Conservation (phyloP, 2,797 vertebrate species). For the Prionace glauca region DNA sequence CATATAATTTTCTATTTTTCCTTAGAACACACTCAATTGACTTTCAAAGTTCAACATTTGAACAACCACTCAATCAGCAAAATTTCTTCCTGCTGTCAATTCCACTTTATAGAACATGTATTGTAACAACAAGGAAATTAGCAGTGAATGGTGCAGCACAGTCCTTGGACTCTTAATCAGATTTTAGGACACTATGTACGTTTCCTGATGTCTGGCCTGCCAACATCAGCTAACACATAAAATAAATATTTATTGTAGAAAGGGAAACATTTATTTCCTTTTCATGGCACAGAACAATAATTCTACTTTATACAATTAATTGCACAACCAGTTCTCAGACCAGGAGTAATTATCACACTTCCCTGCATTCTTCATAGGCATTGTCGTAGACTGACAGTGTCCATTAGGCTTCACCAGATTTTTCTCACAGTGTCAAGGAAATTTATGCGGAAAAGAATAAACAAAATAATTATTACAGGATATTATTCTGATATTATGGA, state of each 20-base stretch:
- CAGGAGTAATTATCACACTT: conserved; percentile 78
- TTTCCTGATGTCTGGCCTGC: conserved; percentile 47
- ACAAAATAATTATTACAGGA: conserved; percentile 40
- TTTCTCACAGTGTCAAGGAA: conserved; percentile 44
- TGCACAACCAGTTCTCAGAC: conserved; percentile 51
- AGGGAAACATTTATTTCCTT: conserved; percentile 67
- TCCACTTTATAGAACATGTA: conserved; percentile 50
- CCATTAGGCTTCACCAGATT: conserved; percentile 41
- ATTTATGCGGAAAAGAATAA: conserved; percentile 42
- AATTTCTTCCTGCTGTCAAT: conserved; percentile 51
- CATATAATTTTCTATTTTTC: background rate
- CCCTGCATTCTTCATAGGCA: conserved; percentile 63
- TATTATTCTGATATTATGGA: conserved; percentile 36
- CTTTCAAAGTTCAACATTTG: background rate
- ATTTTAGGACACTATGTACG: conserved; percentile 48
- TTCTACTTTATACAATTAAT: conserved; percentile 49
- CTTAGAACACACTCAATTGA: no score
- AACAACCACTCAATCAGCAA: background rate
- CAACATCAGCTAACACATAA: conserved; percentile 57
- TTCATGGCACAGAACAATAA: conserved; percentile 64
- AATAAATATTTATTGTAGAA: conserved; percentile 63
- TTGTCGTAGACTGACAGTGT: conserved; percentile 48
- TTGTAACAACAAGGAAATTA: conserved; percentile 59
- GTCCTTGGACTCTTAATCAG: conserved; percentile 62
- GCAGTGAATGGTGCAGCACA: conserved; percentile 60